Evolutionary conservation across 2,797 vertebrate species (phyloP), one percentile per base, ranked within the genome.

Genomic region (Poeciliopsis turneri): DNA sequence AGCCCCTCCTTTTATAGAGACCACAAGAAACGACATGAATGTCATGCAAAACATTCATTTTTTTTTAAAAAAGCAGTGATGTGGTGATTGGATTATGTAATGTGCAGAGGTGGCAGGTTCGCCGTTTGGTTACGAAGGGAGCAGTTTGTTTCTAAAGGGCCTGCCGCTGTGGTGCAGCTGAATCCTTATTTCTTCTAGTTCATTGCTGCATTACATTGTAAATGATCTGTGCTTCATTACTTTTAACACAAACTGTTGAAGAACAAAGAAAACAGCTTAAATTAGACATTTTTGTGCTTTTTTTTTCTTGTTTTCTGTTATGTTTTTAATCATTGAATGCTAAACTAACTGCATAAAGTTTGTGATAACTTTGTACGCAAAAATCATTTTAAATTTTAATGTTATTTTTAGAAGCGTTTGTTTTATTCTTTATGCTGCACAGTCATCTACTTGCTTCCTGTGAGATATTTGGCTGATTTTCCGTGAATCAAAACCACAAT

Each of bases 1-100:
- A 90, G 90, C 83, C 85, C 86, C 87, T 73, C 77, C 74, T 68
- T 74, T 5, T 66, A 45, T 75, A 87, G 82, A 92, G 80, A 89
- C 74, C 75, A 64, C 10, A 0, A 43, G 33, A 77, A 71, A 71
- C 51, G n/a, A 47, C 25, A 51, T 51, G n/a, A 57, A 71, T 66
- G n/a, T 39, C 16, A 51, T 47, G n/a, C 33, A 82, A 30, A 33
- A 75, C 15, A 23, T 72, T 9, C 59, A 20, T 69, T 78, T 43
- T 86, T 45, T 43, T 86, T 79, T 33, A 77, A 51, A 76, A 82
- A n/a, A 80, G 47, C 59, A 76, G 77, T 87, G 79, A 87, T 70
- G 23, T 28, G 28, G 12, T 66, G 71, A 89, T 84, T 70, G 72
- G 76, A 75, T 79, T 25, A 71, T 79, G 66, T 20, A 64, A 51